phyloP scores from a whole-genome alignment of 53 echinoderm and acorn worm species.

The Echinometra lucunter region DNA sequence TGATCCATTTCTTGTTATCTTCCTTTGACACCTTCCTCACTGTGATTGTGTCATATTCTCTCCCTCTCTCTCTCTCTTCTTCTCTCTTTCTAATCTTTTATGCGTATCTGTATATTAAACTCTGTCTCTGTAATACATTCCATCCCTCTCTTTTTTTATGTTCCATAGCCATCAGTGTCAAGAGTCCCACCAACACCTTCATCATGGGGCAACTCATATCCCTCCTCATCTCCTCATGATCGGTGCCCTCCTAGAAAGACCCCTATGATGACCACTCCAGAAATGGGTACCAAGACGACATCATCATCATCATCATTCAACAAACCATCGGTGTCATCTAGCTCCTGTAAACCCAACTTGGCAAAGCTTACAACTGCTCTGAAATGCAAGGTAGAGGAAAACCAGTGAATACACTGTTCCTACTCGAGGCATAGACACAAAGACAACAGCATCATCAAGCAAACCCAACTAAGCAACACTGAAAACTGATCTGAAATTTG shows the following conservation, averaged over 20 bases:
- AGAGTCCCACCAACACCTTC: not conserved
- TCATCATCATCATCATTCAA: not conserved
- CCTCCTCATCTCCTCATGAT: not conserved
- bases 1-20: not conserved
- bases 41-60: not conserved
- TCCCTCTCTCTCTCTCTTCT: not conserved
- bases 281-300: not conserved
- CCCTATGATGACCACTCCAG: not conserved
- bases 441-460: not conserved
- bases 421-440: not conserved
- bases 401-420: not conserved
- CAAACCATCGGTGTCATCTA: too few species aligned
- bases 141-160: not conserved
- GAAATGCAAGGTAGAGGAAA: constrained; percentile 8
- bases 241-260: not conserved
- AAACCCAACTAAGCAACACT: not conserved
- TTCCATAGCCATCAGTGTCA: not conserved
- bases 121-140: too few species aligned
- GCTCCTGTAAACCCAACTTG: constrained; percentile 42
- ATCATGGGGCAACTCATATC: not conserved
- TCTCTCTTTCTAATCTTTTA: not conserved
- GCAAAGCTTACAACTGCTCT: constrained; percentile 33
- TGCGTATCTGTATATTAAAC: not conserved
- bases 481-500: not conserved
- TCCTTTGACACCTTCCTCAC: not conserved